Evolutionary conservation across 2,888 invertebrate genomes (phyloP).

Genomic region (Holacanthella duospinosa): DNA sequence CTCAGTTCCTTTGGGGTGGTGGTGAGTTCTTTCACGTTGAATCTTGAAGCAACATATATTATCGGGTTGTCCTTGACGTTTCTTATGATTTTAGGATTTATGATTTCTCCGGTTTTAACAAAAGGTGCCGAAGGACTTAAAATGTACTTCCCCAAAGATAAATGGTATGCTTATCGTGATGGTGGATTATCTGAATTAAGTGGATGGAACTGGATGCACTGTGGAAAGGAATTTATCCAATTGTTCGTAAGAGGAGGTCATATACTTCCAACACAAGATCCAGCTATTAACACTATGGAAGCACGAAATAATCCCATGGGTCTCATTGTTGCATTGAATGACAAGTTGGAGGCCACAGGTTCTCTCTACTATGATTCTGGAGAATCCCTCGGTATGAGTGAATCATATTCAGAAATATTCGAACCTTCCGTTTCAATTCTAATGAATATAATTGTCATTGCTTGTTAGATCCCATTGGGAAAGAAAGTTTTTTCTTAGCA

Average conservation of each 20-base stretch:
- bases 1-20: conserved; percentile 57
- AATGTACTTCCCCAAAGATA: conserved; percentile 55
- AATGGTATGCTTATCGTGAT: conserved; percentile 56
- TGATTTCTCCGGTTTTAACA: conserved; percentile 61
- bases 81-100: conserved; percentile 67
- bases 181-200: conserved; percentile 38
- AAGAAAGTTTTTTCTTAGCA: neutral
- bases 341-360: conserved; percentile 48
- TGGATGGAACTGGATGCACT: conserved; percentile 46
- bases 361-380: conserved; percentile 73
- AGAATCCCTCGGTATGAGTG: conserved; percentile 52
- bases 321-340: conserved; percentile 53
- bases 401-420: neutral
- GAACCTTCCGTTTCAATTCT: neutral
- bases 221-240: conserved; percentile 55
- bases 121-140: conserved; percentile 42
- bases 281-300: conserved; percentile 52
- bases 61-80: too few species aligned
- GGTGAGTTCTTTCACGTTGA: too few species aligned
- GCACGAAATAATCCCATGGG: conserved; percentile 53
- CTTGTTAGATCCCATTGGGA: neutral
- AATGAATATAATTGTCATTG: too few species aligned
- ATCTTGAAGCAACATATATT: too few species aligned
- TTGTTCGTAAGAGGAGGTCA: conserved; percentile 57
- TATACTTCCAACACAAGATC: conserved; percentile 57